Evolutionary conservation across 2,797 vertebrate species (phyloP).

Genomic region (Pseudochirops corinnae): DNA sequence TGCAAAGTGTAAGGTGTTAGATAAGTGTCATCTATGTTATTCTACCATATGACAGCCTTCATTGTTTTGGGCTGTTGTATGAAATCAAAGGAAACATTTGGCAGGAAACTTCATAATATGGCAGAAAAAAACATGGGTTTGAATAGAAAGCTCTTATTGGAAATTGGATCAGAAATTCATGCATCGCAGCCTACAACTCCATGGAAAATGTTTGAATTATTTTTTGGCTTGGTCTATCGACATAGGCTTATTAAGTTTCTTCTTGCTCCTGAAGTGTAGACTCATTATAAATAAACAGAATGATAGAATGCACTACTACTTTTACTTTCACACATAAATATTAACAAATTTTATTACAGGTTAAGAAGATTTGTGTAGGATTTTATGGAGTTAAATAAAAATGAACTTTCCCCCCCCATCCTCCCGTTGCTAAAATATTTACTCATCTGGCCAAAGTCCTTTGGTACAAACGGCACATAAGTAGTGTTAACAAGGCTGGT

Average conservation of each 20-base stretch:
- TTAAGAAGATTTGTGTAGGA: neutral
- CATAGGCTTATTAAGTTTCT: neutral
- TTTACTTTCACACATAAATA: neutral
- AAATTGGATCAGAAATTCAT: neutral
- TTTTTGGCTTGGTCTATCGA: neutral
- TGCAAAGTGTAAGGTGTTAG: neutral
- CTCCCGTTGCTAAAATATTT: neutral
- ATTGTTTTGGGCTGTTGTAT: neutral
- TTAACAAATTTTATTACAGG: neutral
- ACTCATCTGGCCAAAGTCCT: conserved; percentile 12
- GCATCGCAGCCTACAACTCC: neutral
- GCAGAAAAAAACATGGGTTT: neutral
- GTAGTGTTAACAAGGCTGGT: conserved; percentile 51
- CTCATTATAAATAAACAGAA: neutral
- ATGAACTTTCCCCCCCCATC: neutral
- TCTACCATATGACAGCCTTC: conserved; percentile 1
- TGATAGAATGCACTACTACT: neutral
- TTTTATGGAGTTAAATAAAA: neutral
- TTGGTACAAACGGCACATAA: neutral
- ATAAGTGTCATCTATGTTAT: neutral
- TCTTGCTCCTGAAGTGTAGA: neutral
- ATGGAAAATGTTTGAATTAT: neutral
- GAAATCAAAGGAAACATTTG: conserved; percentile 35
- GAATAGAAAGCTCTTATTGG: neutral
- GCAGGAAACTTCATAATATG: conserved; percentile 9